Evolutionary conservation across 2,888 invertebrate genomes (phyloP).

Genomic region (Tenthredo distinguenda): DNA sequence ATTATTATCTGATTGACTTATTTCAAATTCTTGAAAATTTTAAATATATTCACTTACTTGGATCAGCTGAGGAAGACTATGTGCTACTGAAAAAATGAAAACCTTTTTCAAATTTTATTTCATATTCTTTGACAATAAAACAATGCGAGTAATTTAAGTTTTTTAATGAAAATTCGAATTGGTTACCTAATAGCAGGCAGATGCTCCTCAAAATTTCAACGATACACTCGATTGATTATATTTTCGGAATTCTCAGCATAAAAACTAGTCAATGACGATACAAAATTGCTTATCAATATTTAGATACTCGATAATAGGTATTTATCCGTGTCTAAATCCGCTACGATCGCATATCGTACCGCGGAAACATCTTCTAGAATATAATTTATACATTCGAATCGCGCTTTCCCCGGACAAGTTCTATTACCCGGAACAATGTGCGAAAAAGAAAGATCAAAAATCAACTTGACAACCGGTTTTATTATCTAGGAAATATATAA

Average conservation of each 20-base stretch:
- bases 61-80: background rate
- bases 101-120: background rate
- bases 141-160: background rate
- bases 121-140: background rate
- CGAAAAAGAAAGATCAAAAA: slow-evolving; percentile 11
- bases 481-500: slow-evolving; percentile 34
- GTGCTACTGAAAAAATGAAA: background rate
- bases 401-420: slow-evolving; percentile 26
- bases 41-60: background rate
- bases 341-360: background rate
- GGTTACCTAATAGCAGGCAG: background rate
- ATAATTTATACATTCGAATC: background rate
- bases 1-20: background rate
- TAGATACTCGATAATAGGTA: background rate
- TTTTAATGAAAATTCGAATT: background rate
- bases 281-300: background rate
- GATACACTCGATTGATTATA: background rate
- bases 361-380: slow-evolving; percentile 19
- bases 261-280: background rate
- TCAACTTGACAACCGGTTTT: slow-evolving; percentile 43
- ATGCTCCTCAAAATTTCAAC: background rate
- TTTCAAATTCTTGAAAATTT: background rate
- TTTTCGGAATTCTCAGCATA: background rate
- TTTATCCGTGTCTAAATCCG: background rate
- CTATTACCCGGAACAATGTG: slow-evolving; percentile 35